A percentile compares a stretch with the other conserved stretches of the same genome.
phyloP scores from a whole-genome alignment of 30 jellyfish, hydroid and myxozoan species.

The Mastigias papua region DNA sequence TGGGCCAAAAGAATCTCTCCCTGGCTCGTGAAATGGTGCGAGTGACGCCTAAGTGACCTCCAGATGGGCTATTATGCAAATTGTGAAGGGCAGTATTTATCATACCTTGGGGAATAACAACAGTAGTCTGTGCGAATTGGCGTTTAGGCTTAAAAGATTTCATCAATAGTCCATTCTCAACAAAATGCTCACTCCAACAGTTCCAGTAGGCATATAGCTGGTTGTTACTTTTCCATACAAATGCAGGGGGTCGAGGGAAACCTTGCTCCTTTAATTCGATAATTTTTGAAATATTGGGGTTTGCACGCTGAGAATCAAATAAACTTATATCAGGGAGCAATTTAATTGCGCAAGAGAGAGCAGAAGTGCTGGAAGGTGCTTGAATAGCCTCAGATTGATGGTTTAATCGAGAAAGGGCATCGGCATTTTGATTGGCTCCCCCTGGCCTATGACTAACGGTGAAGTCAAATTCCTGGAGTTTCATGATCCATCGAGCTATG shows the following conservation, averaged over 20 bases:
- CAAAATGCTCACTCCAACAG: conserved; percentile 11
- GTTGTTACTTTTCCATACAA: conserved; percentile 4
- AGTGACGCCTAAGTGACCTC: neutral
- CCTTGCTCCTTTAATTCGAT: conserved; percentile 13
- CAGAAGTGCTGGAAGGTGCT: neutral
- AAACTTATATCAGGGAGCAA: neutral
- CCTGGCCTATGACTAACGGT: conserved; percentile 35
- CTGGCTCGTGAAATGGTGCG: neutral
- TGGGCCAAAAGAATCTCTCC: neutral
- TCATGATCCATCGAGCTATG: conserved; percentile 65
- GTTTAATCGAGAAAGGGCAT: conserved; percentile 46
- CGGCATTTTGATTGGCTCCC: conserved; percentile 40
- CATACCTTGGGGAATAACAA: neutral
- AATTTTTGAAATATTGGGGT: neutral
- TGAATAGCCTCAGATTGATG: neutral
- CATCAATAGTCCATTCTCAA: neutral
- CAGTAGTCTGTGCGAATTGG: neutral
- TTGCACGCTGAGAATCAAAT: neutral
- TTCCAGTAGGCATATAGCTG: conserved; percentile 32
- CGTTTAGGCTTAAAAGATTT: neutral
- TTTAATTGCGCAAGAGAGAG: neutral
- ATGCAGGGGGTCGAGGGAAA: conserved; percentile 5
- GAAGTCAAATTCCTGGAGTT: conserved; percentile 34
- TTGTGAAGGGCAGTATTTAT: neutral
- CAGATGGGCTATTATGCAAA: neutral